Conservation (phyloP, 2,888 invertebrate genomes). For the Leptopilina drosophilae region DNA sequence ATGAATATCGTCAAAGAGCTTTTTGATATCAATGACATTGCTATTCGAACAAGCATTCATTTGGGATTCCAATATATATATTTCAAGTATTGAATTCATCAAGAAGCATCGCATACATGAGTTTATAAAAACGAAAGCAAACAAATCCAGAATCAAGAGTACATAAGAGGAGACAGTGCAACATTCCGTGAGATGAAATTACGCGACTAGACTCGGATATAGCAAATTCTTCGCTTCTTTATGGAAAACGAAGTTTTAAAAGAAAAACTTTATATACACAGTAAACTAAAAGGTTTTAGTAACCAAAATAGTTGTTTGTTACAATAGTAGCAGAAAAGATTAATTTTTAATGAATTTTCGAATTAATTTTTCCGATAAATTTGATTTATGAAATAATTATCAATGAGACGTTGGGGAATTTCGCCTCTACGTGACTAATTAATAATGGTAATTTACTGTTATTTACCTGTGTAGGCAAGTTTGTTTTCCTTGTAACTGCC, state of each 20-base stretch:
- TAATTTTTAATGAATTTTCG: too few species aligned
- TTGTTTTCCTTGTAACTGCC: conserved; percentile 81
- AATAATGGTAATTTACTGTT: background rate
- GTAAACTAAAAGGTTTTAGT: too few species aligned
- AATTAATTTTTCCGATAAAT: too few species aligned
- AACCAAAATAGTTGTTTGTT: too few species aligned
- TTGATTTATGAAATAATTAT: too few species aligned
- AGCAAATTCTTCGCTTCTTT: background rate
- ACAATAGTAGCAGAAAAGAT: too few species aligned
- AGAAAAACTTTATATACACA: background rate
- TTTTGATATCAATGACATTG: background rate
- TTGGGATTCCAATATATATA: background rate
- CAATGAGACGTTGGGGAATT: too few species aligned
- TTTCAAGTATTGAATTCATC: background rate
- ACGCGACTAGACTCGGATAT: background rate
- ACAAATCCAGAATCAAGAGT: background rate
- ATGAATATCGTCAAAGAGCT: background rate
- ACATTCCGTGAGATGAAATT: background rate
- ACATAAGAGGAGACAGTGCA: background rate
- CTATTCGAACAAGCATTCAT: background rate
- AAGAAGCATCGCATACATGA: background rate
- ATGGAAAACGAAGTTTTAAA: background rate
- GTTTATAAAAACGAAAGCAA: background rate
- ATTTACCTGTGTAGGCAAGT: conserved; percentile 68
- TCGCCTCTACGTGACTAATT: too few species aligned